phyloP scores from a whole-genome alignment of 23 tunicate genomes.

The Botrylloides violaceus region DNA sequence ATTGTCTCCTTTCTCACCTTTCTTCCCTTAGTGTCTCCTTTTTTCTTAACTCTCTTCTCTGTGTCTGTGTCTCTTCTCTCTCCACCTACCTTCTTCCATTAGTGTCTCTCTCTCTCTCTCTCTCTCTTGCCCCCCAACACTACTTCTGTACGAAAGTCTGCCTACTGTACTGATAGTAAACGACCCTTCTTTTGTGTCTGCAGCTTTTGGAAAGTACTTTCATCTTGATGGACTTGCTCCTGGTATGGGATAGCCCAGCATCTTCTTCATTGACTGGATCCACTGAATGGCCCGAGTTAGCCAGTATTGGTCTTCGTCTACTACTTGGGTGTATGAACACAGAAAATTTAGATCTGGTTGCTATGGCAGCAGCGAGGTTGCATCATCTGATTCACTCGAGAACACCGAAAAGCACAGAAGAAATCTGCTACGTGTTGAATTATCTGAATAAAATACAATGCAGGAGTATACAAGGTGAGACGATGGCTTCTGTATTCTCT shows the following conservation, averaged over 20 bases:
- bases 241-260: conserved; percentile 52
- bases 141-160: too few species aligned
- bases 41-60: too few species aligned
- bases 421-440: conserved; percentile 61
- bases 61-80: too few species aligned
- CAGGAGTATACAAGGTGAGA: conserved; percentile 49
- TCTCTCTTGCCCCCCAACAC: too few species aligned
- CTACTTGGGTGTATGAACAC: conserved; percentile 56
- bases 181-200: too few species aligned
- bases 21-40: too few species aligned
- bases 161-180: too few species aligned
- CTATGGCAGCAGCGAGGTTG: conserved; percentile 85
- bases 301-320: conserved; percentile 54
- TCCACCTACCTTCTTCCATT: too few species aligned
- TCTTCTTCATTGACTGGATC: conserved; percentile 7
- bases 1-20: too few species aligned
- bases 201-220: conserved; percentile 69
- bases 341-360: conserved; percentile 47
- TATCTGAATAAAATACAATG: conserved; percentile 29
- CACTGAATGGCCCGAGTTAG: conserved; percentile 65
- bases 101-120: too few species aligned
- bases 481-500: too few species aligned
- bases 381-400: conserved; percentile 75
- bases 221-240: conserved; percentile 56
- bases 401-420: conserved; percentile 42